Percentiles rank a stretch among this genome's conserved stretches.
These are phyloP conservation scores for Catocala sponsa DNA, from an alignment of 2,888 invertebrate species.

Conservation along the genomic window DNA sequence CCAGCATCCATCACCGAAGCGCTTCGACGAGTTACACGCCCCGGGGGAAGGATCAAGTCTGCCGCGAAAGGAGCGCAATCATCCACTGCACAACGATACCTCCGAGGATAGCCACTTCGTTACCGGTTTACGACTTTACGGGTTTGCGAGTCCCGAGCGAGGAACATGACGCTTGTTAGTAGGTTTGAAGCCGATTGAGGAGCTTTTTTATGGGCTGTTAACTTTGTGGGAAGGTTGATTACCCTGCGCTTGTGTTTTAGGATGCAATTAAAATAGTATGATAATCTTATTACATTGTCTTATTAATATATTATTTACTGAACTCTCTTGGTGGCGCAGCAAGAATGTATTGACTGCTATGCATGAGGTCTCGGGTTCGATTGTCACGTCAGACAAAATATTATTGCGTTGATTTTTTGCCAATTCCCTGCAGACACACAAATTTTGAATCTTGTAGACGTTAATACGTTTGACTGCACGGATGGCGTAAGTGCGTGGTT, in stretches of 20 bases:
- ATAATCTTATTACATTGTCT: not conserved
- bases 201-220: slow-evolving; percentile 15
- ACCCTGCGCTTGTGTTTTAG: not conserved
- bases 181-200: slow-evolving; percentile 11
- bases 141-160: slow-evolving; percentile 18
- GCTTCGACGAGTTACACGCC: not conserved
- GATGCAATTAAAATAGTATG: not conserved
- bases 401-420: too few species aligned
- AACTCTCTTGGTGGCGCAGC: too few species aligned
- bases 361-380: too few species aligned
- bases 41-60: slow-evolving; percentile 10
- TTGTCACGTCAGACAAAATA: too few species aligned
- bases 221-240: not conserved
- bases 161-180: slow-evolving; percentile 35
- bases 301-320: not conserved
- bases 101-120: slow-evolving; percentile 28
- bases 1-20: slow-evolving; percentile 1
- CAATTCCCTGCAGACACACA: too few species aligned
- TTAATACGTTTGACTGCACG: too few species aligned
- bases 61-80: slow-evolving; percentile 11
- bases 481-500: too few species aligned
- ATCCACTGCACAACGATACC: slow-evolving; percentile 15
- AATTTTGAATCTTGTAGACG: too few species aligned
- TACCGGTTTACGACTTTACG: slow-evolving; percentile 30
- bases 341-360: too few species aligned